phyloP scores from a whole-genome alignment of 2,797 vertebrate species.

The Helarctos malayanus region DNA sequence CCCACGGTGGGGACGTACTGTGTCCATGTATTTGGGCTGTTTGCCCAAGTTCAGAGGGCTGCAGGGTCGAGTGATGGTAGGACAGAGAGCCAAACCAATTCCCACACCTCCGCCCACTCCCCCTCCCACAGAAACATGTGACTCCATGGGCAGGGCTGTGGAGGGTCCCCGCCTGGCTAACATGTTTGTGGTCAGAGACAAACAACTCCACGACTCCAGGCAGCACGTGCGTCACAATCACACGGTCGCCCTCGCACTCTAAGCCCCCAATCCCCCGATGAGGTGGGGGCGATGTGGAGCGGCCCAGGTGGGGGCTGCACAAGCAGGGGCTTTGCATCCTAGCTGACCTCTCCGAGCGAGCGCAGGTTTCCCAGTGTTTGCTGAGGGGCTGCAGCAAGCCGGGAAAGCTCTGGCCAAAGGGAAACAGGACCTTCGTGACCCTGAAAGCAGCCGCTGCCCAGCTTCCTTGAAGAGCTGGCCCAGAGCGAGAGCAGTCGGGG shows the following conservation, averaged over 20 bases:
- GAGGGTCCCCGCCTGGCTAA: background rate
- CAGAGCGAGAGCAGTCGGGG: background rate
- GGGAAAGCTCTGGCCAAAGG: background rate
- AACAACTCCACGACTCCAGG: background rate
- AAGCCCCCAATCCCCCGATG: background rate
- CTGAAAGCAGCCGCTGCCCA: background rate
- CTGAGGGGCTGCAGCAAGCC: background rate
- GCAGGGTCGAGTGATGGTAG: background rate
- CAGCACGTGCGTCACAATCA: background rate
- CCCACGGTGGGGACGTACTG: background rate
- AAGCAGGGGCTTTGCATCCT: background rate
- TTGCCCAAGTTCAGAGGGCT: background rate
- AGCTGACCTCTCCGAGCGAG: background rate
- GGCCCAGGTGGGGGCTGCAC: background rate
- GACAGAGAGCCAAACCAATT: background rate
- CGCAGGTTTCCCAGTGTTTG: background rate
- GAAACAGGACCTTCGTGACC: background rate
- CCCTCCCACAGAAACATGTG: background rate
- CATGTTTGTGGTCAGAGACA: background rate
- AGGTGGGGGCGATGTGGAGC: background rate
- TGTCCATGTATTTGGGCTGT: background rate
- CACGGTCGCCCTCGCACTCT: background rate
- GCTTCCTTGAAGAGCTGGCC: background rate
- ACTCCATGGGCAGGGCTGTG: background rate
- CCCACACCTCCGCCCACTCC: background rate